Evolutionary conservation across 2,113 vertebrate species (phyloP).

Genomic region (Triplophysa dalaica): DNA sequence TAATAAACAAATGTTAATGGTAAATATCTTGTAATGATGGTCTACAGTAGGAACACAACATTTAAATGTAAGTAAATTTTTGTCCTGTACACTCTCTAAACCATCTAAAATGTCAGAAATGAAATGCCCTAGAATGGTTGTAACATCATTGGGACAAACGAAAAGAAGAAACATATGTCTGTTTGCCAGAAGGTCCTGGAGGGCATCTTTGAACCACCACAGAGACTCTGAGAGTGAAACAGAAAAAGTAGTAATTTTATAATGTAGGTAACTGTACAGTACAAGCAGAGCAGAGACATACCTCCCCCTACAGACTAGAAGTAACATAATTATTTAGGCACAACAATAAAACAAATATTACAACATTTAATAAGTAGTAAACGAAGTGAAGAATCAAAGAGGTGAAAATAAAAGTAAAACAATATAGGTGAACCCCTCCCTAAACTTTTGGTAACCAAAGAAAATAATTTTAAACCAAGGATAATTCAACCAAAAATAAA

Average conservation of each 20-base stretch:
- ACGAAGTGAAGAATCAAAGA: too few relatives aligned
- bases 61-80: not conserved
- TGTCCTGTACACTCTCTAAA: too few relatives aligned
- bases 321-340: not conserved
- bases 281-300: constrained; percentile 8
- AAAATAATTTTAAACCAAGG: too few relatives aligned
- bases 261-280: not conserved
- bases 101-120: not conserved
- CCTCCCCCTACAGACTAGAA: constrained; percentile 25
- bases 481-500: too few relatives aligned
- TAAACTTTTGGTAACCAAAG: too few relatives aligned
- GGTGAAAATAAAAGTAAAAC: too few relatives aligned
- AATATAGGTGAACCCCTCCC: too few relatives aligned
- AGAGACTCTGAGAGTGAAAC: constrained; percentile 6
- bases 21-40: too few relatives aligned
- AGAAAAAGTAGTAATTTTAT: not conserved
- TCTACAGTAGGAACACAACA: too few relatives aligned
- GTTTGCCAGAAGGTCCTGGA: not conserved
- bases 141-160: constrained; percentile 5
- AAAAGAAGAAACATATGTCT: not conserved
- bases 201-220: not conserved
- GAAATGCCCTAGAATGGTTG: not conserved
- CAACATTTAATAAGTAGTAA: too few relatives aligned
- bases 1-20: too few relatives aligned
- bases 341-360: too few relatives aligned